phyloP scores from a whole-genome alignment of 2,113 vertebrate genomes.

The Sinocyclocheilus rhinocerous region DNA sequence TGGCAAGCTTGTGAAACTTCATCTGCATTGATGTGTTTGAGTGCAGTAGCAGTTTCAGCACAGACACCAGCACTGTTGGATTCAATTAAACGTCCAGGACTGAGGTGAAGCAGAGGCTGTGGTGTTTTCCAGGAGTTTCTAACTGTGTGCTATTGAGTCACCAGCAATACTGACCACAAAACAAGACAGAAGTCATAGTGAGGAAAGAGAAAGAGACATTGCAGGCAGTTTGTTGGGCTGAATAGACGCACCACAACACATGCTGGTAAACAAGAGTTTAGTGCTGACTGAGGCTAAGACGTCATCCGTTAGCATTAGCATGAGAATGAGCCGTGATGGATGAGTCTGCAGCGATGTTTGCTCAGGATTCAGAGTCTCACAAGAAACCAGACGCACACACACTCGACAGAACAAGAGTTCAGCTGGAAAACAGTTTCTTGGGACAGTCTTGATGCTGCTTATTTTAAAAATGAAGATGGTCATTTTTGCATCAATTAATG shows the following conservation, averaged over 20 bases:
- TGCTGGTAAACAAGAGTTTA: conserved; percentile 32
- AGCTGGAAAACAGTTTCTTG: neutral
- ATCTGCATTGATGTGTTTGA: neutral
- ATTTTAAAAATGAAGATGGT: neutral
- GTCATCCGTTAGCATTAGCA: conserved; percentile 54
- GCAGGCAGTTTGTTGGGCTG: neutral
- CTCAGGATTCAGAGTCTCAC: neutral
- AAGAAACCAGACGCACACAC: neutral
- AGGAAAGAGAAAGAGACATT: neutral
- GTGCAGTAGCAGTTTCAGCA: neutral
- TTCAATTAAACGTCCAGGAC: neutral
- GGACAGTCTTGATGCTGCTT: neutral
- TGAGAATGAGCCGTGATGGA: conserved; percentile 58
- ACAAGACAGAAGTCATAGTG: conserved; percentile 3
- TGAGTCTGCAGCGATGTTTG: conserved; percentile 6
- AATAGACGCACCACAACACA: neutral
- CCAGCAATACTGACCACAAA: neutral
- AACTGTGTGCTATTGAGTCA: neutral
- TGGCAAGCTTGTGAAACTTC: neutral
- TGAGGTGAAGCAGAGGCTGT: neutral
- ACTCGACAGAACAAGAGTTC: neutral
- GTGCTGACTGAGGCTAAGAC: conserved; percentile 48
- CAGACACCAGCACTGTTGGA: neutral
- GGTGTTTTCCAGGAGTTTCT: neutral
- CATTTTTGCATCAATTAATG: neutral